Evolutionary conservation across 2,888 invertebrate species (phyloP).

Genomic region (Philereme transversata): DNA sequence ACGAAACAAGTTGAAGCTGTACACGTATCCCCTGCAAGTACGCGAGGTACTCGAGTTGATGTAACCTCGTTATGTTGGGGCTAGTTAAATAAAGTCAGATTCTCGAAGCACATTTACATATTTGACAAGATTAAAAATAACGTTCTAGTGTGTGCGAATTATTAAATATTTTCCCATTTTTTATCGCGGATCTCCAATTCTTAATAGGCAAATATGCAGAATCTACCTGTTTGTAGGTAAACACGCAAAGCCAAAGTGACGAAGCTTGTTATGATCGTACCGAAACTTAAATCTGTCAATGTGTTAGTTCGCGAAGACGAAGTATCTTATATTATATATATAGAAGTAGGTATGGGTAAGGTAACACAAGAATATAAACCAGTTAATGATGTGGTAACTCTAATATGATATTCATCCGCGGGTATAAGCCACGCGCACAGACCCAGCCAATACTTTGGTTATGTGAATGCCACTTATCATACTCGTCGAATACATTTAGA

Average conservation of each 20-base stretch:
- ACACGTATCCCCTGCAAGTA: conserved; percentile 64
- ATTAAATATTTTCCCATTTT: conserved; percentile 25
- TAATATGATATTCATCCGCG: conserved; percentile 58
- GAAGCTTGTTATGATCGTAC: conserved; percentile 19
- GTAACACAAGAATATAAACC: conserved; percentile 58
- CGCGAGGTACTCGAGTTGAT: conserved; percentile 70
- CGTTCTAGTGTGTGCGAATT: conserved; percentile 38
- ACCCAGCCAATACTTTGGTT: conserved; percentile 47
- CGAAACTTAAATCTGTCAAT: conserved; percentile 9
- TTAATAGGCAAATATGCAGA: no score
- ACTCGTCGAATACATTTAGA: conserved; percentile 61
- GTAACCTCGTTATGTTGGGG: conserved; percentile 70
- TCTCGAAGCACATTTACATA: conserved; percentile 55
- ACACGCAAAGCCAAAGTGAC: conserved; percentile 16
- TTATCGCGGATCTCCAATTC: background rate
- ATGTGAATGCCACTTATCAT: conserved; percentile 56
- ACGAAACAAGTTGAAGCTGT: conserved; percentile 73
- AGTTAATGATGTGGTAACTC: conserved; percentile 66
- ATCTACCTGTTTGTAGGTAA: conserved; percentile 6
- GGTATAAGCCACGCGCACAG: conserved; percentile 46
- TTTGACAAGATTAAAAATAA: conserved; percentile 39
- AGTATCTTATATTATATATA: conserved; percentile 30
- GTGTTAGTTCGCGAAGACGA: conserved; percentile 9
- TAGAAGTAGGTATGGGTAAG: conserved; percentile 41
- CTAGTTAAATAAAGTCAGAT: conserved; percentile 64